These are phyloP conservation scores for Serripes groenlandicus DNA, from an alignment of 2,888 invertebrate species.

Conservation along the genomic window DNA sequence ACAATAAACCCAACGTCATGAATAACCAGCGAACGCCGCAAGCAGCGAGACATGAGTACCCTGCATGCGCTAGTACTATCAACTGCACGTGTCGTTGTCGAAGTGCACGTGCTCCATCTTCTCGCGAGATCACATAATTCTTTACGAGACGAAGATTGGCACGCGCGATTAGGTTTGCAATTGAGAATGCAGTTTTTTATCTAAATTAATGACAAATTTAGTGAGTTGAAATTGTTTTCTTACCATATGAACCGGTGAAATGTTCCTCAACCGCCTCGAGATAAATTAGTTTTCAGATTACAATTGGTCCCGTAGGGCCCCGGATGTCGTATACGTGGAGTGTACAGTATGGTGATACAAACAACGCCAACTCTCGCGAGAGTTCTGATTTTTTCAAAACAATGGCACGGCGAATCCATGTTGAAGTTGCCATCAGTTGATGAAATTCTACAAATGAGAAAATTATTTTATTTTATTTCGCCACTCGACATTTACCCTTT, in stretches of 20 bases:
- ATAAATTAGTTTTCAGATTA: conserved; percentile 43
- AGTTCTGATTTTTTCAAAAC: conserved; percentile 29
- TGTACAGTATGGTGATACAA: conserved; percentile 56
- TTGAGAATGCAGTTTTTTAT: conserved; percentile 47
- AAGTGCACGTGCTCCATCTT: conserved; percentile 20
- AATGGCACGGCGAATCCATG: conserved; percentile 9
- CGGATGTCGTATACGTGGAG: conserved; percentile 30
- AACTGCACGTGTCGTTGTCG: conserved; percentile 1
- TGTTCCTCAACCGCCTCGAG: conserved; percentile 44
- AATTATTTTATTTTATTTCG: conserved; percentile 21
- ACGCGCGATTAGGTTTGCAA: conserved; percentile 52
- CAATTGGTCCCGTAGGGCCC: conserved; percentile 28
- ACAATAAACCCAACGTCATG: not conserved
- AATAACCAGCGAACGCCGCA: conserved; percentile 9
- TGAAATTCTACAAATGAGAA: conserved; percentile 21
- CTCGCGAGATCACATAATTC: conserved; percentile 47
- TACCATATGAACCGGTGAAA: conserved; percentile 40
- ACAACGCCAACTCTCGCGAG: conserved; percentile 44
- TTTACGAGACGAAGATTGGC: conserved; percentile 40
- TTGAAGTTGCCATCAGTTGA: conserved; percentile 21
- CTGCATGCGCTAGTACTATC: not conserved
- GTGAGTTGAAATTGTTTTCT: conserved; percentile 52
- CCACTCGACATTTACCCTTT: too few species aligned
- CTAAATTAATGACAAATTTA: conserved; percentile 61
- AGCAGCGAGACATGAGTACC: conserved; percentile 8